Evolutionary conservation across 1,140 invertebrate species (phyloP).

Genomic region (Fopius arisanus): DNA sequence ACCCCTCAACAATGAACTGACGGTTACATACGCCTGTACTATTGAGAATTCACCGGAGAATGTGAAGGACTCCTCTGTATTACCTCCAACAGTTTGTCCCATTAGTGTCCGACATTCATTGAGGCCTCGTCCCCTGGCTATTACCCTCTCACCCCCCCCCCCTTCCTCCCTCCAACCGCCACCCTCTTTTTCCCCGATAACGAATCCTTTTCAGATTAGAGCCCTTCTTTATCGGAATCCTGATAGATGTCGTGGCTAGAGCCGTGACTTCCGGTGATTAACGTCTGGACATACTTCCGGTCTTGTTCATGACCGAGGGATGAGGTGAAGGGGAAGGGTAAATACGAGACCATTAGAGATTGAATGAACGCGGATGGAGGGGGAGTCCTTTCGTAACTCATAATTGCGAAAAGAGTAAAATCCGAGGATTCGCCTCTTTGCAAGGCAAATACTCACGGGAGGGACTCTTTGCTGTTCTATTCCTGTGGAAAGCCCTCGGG

Average conservation of each 20-base stretch:
- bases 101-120: constrained; percentile 2
- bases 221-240: constrained; percentile 5
- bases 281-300: background rate
- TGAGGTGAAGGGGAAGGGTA: background rate
- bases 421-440: background rate
- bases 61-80: background rate
- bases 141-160: background rate
- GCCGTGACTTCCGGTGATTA: constrained; percentile 14
- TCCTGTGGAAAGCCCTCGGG: background rate
- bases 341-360: background rate
- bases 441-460: background rate
- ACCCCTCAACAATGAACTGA: background rate
- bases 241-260: background rate
- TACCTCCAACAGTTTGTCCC: background rate
- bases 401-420: background rate
- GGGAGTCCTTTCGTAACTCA: background rate
- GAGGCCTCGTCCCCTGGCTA: background rate
- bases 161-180: background rate
- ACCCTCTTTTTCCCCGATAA: background rate
- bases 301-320: background rate
- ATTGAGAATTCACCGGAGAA: background rate
- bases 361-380: background rate
- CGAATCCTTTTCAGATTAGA: background rate
- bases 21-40: background rate
- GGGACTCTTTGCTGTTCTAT: background rate